Conservation (phyloP, 2,888 invertebrate genomes). For the Thymelicus acteon region DNA sequence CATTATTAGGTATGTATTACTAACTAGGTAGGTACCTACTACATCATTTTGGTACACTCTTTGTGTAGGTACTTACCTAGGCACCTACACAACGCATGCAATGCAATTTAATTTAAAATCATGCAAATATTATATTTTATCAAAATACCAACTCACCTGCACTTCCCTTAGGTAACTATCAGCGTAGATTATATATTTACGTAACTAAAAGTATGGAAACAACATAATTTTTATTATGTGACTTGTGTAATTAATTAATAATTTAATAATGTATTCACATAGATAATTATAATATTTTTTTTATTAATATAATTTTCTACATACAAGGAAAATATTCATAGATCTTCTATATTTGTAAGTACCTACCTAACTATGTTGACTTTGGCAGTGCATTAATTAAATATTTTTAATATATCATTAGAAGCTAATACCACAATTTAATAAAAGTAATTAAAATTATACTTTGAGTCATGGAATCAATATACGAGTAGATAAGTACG, state of each 20-base stretch:
- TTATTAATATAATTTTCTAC: not conserved
- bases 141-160: not conserved
- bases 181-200: no score
- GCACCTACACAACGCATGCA: not conserved
- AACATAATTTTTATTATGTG: not conserved
- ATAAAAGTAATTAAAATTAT: no score
- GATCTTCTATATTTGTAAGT: not conserved
- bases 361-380: not conserved
- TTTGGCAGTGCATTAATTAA: constrained; percentile 6
- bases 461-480: no score
- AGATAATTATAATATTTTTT: no score
- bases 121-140: not conserved
- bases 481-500: no score
- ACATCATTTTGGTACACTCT: no score
- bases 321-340: constrained; percentile 2
- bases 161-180: not conserved
- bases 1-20: no score
- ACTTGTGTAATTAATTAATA: not conserved
- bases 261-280: not conserved
- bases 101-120: not conserved
- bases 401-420: not conserved
- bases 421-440: not conserved
- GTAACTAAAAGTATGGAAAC: no score
- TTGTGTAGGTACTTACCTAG: no score
- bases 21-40: no score